Conservation (phyloP, 2,888 invertebrate genomes). For the Adelognathus sp. region DNA sequence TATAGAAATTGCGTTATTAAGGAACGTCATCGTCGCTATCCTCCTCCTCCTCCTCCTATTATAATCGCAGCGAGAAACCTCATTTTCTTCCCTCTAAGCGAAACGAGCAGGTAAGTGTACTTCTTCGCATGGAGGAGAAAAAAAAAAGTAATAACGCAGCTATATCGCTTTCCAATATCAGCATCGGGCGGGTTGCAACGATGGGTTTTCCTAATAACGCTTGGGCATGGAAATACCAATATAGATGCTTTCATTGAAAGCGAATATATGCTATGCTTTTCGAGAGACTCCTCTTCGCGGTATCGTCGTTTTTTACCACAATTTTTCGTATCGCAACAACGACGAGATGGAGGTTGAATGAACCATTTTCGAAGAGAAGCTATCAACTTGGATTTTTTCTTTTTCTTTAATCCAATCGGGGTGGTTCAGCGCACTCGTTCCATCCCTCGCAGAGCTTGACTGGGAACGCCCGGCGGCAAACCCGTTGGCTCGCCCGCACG, state of each 20-base stretch:
- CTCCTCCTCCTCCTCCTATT: not conserved
- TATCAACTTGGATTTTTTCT: no score
- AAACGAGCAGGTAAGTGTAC: conserved; percentile 9
- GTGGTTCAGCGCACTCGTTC: conserved; percentile 71
- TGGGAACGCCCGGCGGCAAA: conserved; percentile 75
- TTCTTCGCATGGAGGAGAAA: conserved; percentile 2
- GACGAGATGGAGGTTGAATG: conserved; percentile 24
- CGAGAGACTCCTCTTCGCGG: conserved; percentile 40
- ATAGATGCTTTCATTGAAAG: conserved; percentile 75
- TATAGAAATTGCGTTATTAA: conserved; percentile 53
- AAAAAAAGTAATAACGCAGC: conserved; percentile 20
- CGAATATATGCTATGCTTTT: conserved; percentile 61
- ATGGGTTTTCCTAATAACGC: conserved; percentile 70
- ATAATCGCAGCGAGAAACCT: conserved; percentile 9
- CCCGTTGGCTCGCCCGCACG: conserved; percentile 69
- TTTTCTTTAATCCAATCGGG: conserved; percentile 1
- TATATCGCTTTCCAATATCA: conserved; percentile 43
- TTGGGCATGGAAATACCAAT: conserved; percentile 61
- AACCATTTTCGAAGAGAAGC: no score
- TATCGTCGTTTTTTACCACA: conserved; percentile 15
- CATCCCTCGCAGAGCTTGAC: conserved; percentile 71
- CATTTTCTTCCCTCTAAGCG: conserved; percentile 39
- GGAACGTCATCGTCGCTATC: conserved; percentile 35
- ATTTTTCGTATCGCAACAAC: conserved; percentile 22
- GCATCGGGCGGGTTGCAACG: conserved; percentile 64